A percentile compares a stretch with the other conserved stretches of the same genome.
Evolutionary conservation across 1,140 invertebrate species (phyloP).

Genomic region (Euwallacea similis): DNA sequence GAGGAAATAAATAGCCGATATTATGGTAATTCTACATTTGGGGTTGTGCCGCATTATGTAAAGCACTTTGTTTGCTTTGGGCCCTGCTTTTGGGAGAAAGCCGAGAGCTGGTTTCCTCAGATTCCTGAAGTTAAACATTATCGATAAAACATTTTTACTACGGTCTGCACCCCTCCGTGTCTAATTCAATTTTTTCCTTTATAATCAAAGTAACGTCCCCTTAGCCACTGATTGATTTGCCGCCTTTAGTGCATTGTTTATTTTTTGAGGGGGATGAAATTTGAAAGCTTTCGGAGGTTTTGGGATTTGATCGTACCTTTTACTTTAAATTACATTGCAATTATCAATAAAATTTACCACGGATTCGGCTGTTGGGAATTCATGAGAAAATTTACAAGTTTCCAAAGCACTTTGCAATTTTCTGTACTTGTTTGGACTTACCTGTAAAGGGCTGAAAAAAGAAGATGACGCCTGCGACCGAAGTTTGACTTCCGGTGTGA

Average conservation of each 20-base stretch:
- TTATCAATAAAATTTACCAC: not conserved
- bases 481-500: too few relatives aligned
- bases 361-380: too few relatives aligned
- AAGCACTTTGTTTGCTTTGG: slow-evolving; percentile 22
- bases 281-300: not conserved
- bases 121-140: not conserved
- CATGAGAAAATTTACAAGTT: too few relatives aligned
- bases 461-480: too few relatives aligned
- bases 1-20: slow-evolving; percentile 32
- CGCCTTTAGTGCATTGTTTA: slow-evolving; percentile 18
- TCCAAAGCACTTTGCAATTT: too few relatives aligned
- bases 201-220: slow-evolving; percentile 22
- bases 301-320: too few relatives aligned
- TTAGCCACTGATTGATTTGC: slow-evolving; percentile 22
- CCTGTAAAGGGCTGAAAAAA: too few relatives aligned
- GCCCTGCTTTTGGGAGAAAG: not conserved
- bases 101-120: not conserved
- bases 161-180: slow-evolving; percentile 4
- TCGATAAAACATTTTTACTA: slow-evolving; percentile 4
- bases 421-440: too few relatives aligned
- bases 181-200: slow-evolving; percentile 12
- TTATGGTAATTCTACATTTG: slow-evolving; percentile 30
- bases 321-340: too few relatives aligned
- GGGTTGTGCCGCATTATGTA: slow-evolving; percentile 27
- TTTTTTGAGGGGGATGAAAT: slow-evolving; percentile 18